A percentile compares a stretch with the other conserved stretches of the same genome.
Evolutionary conservation across 2,113 vertebrate genomes (phyloP).

Genomic region (Crotalus helleri): DNA sequence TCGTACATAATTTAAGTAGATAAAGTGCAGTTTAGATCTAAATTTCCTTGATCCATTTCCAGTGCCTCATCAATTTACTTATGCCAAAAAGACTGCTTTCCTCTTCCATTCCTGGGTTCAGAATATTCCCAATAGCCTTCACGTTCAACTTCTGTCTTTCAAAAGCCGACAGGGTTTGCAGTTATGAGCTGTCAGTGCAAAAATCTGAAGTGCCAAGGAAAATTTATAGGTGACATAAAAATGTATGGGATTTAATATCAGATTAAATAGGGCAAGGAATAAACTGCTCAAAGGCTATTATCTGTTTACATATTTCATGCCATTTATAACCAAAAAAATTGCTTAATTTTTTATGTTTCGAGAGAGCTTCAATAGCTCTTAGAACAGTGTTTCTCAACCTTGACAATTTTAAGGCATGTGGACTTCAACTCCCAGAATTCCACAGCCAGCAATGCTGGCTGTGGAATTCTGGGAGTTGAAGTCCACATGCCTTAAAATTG

Average conservation of each 20-base stretch:
- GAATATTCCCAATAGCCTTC: background rate
- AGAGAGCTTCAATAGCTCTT: background rate
- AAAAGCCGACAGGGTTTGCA: accelerated
- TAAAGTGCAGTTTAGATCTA: background rate
- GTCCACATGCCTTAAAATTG: no score
- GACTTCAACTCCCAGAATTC: no score
- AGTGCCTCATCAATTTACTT: background rate
- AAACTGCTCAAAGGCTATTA: background rate
- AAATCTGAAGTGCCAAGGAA: conserved; percentile 17
- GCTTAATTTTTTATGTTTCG: conserved; percentile 14
- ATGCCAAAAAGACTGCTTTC: background rate
- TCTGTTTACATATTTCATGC: conserved; percentile 13
- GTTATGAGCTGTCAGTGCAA: background rate
- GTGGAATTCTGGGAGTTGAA: no score
- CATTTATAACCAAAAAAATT: background rate
- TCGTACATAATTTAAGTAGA: background rate
- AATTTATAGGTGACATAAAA: background rate
- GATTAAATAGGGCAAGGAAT: conserved; percentile 26
- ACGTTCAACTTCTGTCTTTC: background rate
- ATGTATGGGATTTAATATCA: conserved; percentile 12
- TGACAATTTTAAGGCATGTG: no score
- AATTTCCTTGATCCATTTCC: background rate
- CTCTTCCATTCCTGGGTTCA: background rate
- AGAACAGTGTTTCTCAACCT: background rate
- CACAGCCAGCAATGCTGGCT: no score